Percentiles rank a stretch among this genome's conserved stretches.
These are phyloP conservation scores for Lasiurus cinereus DNA, from an alignment of 2,113 vertebrate species.

Conservation along the genomic window DNA sequence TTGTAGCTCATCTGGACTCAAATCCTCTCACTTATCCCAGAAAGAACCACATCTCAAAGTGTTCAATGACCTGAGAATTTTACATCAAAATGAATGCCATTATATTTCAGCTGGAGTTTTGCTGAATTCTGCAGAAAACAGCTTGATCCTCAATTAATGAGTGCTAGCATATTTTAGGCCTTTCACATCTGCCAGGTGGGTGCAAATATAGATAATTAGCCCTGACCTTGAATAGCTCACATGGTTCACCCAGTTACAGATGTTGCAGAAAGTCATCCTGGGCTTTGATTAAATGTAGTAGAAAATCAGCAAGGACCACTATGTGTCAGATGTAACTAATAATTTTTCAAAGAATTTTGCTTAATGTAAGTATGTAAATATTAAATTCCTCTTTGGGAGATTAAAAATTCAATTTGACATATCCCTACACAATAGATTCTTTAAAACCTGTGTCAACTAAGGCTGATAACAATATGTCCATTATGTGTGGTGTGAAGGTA, in stretches of 20 bases:
- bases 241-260: neutral
- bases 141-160: constrained; percentile 52
- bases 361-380: neutral
- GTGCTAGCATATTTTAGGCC: neutral
- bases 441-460: constrained; percentile 26
- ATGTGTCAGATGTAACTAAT: constrained; percentile 14
- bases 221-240: neutral
- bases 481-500: neutral
- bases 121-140: constrained; percentile 61
- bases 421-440: neutral
- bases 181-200: constrained; percentile 48
- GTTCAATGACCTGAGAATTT: constrained; percentile 30
- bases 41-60: constrained; percentile 26
- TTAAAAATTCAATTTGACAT: constrained; percentile 57
- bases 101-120: constrained; percentile 58
- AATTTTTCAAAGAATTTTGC: constrained; percentile 49
- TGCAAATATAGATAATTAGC: constrained; percentile 62
- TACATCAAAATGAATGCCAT: constrained; percentile 37
- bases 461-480: neutral
- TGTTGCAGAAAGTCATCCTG: constrained; percentile 39
- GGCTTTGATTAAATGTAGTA: constrained; percentile 59
- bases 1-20: neutral
- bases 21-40: neutral
- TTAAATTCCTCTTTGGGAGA: constrained; percentile 49
- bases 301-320: constrained; percentile 40